Conservation (phyloP, 2,113 vertebrate genomes). For the Ramphastos sulfuratus region DNA sequence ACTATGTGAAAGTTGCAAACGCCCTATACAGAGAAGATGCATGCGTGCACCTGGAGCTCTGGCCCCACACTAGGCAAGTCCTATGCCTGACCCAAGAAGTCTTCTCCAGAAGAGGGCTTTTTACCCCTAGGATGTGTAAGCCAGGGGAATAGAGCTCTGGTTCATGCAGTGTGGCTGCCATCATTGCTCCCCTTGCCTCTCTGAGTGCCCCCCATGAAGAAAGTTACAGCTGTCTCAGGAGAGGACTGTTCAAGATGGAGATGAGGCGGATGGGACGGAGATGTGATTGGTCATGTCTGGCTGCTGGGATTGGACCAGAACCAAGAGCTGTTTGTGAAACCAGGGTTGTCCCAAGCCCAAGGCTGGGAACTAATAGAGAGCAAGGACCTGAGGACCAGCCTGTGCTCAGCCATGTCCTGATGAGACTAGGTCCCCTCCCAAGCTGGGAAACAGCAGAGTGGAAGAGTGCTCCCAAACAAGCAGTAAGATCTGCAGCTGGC, state of each 20-base stretch:
- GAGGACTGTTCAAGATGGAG: not conserved
- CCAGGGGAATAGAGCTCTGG: not conserved
- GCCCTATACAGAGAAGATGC: not conserved
- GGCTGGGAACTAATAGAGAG: not conserved
- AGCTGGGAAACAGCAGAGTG: not conserved
- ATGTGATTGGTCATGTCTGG: not conserved
- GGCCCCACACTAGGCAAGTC: not conserved
- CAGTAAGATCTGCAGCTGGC: not conserved
- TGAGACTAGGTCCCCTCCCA: not conserved
- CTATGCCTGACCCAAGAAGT: not conserved
- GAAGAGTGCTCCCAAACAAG: not conserved
- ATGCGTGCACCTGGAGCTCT: not conserved
- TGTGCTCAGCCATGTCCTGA: not conserved
- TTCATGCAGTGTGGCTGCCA: accelerated
- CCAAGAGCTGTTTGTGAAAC: not conserved
- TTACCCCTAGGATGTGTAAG: not conserved
- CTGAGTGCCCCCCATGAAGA: accelerated
- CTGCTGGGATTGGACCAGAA: not conserved
- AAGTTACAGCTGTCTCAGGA: not conserved
- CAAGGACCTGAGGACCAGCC: not conserved
- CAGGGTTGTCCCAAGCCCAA: not conserved
- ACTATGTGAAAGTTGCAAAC: not conserved
- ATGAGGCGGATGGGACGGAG: not conserved
- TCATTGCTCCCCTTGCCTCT: not conserved
- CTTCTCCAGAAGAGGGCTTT: not conserved